Evolutionary conservation across 23 tunicate species (phyloP), one percentile per base, ranked within the genome.

Genomic region (Ciona savignyi): DNA sequence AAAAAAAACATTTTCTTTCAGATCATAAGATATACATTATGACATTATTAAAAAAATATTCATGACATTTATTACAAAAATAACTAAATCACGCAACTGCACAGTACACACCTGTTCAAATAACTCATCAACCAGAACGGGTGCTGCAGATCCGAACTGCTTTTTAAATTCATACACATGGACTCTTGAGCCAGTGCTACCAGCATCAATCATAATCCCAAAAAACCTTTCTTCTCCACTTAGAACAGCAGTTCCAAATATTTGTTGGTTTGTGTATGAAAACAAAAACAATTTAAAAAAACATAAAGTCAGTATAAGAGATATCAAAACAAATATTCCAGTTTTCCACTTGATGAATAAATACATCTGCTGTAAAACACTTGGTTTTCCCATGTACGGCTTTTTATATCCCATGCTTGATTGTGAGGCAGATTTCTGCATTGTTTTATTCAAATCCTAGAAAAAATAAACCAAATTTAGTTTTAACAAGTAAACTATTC

Each of bases 171-270:
- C 33, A 60, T 86, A 86, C 30, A 86, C 94, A 76, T 86, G 94
- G 1, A 86, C 77, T 33, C 94, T 75, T 56, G 86, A 80, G 62
- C 94, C 94, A 51, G 94, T 80, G 30, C 86, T 80, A n/a, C 94
- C 94, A 32, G 94, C 94, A 86, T 86, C 94, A 11, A 86, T 34
- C 78, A 86, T 81, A 1, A 86, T 86, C 24, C 81, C 81, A 70
- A 67, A 86, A 30, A 70, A 68, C 0, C 25, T 68, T 24, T 77
- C 60, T 34, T 33, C n/a, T n/a, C n/a, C n/a, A n/a, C n/a, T n/a
- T n/a, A n/a, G n/a, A n/a, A n/a, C 11, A 42, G 56, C 9, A 15
- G 56, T 42, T 15, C 56, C 56, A 42, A 42, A 15, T 9, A 42
- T 42, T 42, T 9, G 56, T 42, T 42, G 56, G 56, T 42, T 42